Evolutionary conservation across 1,140 invertebrate species (phyloP), one percentile per base, ranked within the genome.

Genomic region (Octopus bimaculoides): DNA sequence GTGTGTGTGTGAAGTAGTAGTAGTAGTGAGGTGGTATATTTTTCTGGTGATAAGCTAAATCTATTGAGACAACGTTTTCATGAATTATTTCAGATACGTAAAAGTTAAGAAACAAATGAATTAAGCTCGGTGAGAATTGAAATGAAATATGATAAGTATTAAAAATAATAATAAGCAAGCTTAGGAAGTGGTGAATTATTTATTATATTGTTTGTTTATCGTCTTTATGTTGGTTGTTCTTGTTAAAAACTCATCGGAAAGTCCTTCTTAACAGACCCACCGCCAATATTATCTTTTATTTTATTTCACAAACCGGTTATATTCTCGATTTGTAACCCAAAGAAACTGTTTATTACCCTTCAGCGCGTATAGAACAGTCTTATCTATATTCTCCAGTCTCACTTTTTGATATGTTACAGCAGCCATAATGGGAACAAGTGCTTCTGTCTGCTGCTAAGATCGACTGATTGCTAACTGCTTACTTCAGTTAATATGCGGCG

Each of bases 291-390:
- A 41, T 41, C 26, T 41, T 41, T 41, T 41, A 41, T 41, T n/a
- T 20, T 69, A 14, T 69, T 69, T 69, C 17, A 14, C 14, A 69
- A 69, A 69, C 26, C 66, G 17, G 17, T 14, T 69, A 69, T 14
- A 69, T 69, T 69, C 66, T 69, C 66, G 66, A 12, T 69, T 69
- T 17, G 66, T 20, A 14, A 20, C 66, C 26, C 66, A 69, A 69
- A 69, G 66, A 69, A 69, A 69, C 66, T 69, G 66, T 69, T 69
- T 69, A 69, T 69, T 69, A 20, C 66, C 66, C 17, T 69, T 20
- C 17, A n/a, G 17, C 5, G 66, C 66, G 14, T 69, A 41, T 20
- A 20, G 9, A 17, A 14, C 14, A 17, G 66, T 69, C 66, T 69
- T 69, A 69, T 69, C 66, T 69, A 69, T 69, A 69, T 69, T 69